phyloP scores from a whole-genome alignment of 2,888 invertebrate species.

The Oxytorus armatus region DNA sequence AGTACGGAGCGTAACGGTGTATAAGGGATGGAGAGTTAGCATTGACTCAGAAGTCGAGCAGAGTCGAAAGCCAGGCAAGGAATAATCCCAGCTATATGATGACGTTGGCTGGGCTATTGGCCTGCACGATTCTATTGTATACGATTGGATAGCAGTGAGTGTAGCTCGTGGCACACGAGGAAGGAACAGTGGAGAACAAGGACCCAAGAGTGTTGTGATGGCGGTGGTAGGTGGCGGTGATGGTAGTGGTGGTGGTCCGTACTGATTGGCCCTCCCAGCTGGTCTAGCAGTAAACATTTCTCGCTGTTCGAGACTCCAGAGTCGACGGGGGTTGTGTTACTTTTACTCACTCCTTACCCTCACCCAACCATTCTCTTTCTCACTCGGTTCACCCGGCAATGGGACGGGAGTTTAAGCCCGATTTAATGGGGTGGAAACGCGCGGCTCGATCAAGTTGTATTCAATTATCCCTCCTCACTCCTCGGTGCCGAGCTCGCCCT shows the following conservation, averaged over 20 bases:
- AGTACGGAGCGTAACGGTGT: constrained; percentile 30
- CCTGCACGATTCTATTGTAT: constrained; percentile 78
- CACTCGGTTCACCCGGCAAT: constrained; percentile 56
- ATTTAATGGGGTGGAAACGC: constrained; percentile 84
- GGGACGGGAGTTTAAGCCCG: constrained; percentile 81
- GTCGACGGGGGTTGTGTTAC: constrained; percentile 60
- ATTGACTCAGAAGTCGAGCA: constrained; percentile 58
- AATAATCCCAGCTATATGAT: constrained; percentile 81
- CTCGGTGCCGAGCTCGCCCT: constrained; percentile 46
- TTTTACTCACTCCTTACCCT: constrained; percentile 55
- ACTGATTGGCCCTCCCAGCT: constrained; percentile 83
- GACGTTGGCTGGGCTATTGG: constrained; percentile 78
- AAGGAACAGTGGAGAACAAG: constrained; percentile 57
- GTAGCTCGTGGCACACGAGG: constrained; percentile 45
- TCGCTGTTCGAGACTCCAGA: constrained; percentile 70
- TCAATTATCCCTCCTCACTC: constrained; percentile 83
- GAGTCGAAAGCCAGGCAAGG: constrained; percentile 60
- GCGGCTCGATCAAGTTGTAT: constrained; percentile 84
- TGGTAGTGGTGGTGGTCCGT: constrained; percentile 71
- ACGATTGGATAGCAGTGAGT: constrained; percentile 72
- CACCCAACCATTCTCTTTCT: constrained; percentile 41
- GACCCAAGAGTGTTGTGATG: constrained; percentile 26
- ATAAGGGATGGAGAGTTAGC: constrained; percentile 50
- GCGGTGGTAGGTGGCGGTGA: no score
- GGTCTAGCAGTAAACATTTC: constrained; percentile 83